Base-by-base conservation (phyloP, 2,888 invertebrate species). In the Bellardia bayeri region DNA sequence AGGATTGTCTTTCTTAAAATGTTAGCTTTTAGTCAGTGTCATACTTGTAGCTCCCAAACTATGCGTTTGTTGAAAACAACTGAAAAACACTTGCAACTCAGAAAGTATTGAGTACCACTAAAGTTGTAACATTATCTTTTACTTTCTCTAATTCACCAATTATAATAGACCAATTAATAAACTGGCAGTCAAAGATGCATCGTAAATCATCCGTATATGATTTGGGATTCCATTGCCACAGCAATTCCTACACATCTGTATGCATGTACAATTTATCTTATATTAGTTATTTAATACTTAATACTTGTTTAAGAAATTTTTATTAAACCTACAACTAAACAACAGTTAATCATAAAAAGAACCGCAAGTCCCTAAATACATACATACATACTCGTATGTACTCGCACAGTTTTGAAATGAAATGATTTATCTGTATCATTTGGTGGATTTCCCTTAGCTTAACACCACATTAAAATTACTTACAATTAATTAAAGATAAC, bases 401-500 rank as follows among this genome's bases (percentile, higher is more conserved):
- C 23, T 23, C 11, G 5, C 0, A n/a, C n/a, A 3, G 7, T 45
- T 79, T 45, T 45, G 3, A 56, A 63, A 64, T 42, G 3, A 23
- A 23, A 37, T 82, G 42, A 81, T 64, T 72, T 71, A 71, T 80
- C 1, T 61, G 37, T 42, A 74, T 56, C 54, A 23, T 54, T 82
- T 72, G 30, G 49, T 72, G 8, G 63, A 40, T 72, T 74, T 74
- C 45, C 33, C 45, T 33, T 30, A 64, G 72, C 51, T 71, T 54
- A 71, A 54, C 61, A 54, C 11, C 49, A n/a, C 14, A 64, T 72
- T 72, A 72, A 74, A 72, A 54, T 54, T 42, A 64, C 63, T 63
- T 71, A 63, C 49, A 71, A 80, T 71, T 71, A 80, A 71, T 80
- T 81, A 64, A 54, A 64, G 16, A 56, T 11, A 23, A 54, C 16